Evolutionary conservation across 2,888 invertebrate genomes (phyloP).

Genomic region (Corythucha ciliata): DNA sequence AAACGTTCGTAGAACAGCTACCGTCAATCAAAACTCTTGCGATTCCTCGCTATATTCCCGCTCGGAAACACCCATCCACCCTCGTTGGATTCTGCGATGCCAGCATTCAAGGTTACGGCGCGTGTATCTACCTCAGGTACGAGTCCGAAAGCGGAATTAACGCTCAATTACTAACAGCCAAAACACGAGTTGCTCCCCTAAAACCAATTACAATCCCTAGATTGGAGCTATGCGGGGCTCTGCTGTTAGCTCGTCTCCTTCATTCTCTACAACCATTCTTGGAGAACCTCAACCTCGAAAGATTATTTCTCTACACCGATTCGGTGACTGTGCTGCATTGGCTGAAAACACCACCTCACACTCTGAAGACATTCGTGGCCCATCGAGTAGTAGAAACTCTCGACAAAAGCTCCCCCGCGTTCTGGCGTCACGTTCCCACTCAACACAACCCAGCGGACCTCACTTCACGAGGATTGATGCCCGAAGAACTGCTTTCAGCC

Average conservation of each 20-base stretch:
- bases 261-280: not conserved
- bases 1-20: not conserved
- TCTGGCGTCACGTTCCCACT: conserved; percentile 24
- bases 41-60: conserved; percentile 15
- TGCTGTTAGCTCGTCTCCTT: conserved; percentile 13
- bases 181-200: conserved; percentile 22
- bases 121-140: conserved; percentile 28
- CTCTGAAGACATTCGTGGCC: conserved; percentile 24
- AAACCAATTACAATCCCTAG: conserved; percentile 23
- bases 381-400: conserved; percentile 15
- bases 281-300: not conserved
- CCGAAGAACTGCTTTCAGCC: not conserved
- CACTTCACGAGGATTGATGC: conserved; percentile 1
- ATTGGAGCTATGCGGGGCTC: conserved; percentile 25
- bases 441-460: conserved; percentile 38
- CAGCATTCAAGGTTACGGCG: conserved; percentile 30
- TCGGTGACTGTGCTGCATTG: conserved; percentile 23
- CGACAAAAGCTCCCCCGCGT: not conserved
- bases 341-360: conserved; percentile 22
- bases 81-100: conserved; percentile 34
- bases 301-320: conserved; percentile 24
- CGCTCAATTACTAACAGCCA: conserved; percentile 15
- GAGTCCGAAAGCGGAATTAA: not conserved
- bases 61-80: conserved; percentile 1
- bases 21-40: conserved; percentile 3